These are phyloP conservation scores for Synchiropus splendidus DNA, from an alignment of 2,113 vertebrate genomes.

Conservation along the genomic window DNA sequence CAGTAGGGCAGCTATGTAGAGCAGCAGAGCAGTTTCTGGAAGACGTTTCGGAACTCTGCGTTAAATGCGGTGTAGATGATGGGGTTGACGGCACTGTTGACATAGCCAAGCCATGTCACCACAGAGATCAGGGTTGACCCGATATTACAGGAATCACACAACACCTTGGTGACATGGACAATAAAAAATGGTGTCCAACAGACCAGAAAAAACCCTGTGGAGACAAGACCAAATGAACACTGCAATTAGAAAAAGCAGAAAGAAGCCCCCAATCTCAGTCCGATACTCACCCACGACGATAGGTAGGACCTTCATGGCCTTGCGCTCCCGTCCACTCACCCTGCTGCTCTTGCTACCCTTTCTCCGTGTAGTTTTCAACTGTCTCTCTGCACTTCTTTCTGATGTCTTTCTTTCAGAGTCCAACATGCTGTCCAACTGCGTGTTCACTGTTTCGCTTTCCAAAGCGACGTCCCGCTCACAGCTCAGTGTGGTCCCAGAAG, in stretches of 20 bases:
- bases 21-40: slow-evolving; percentile 66
- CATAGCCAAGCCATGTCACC: slow-evolving; percentile 71
- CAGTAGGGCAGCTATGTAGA: no score
- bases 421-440: slow-evolving; percentile 52
- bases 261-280: no score
- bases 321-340: slow-evolving; percentile 83
- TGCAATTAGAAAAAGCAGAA: neutral
- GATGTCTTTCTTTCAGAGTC: slow-evolving; percentile 33
- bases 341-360: slow-evolving; percentile 51
- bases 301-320: slow-evolving; percentile 89
- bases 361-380: slow-evolving; percentile 32
- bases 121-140: slow-evolving; percentile 59
- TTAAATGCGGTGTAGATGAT: slow-evolving; percentile 71
- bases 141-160: slow-evolving; percentile 58
- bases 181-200: slow-evolving; percentile 72
- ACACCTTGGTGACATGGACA: slow-evolving; percentile 63
- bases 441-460: slow-evolving; percentile 51
- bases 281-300: slow-evolving; percentile 82
- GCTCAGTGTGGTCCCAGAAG: slow-evolving; percentile 31
- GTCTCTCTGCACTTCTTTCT: slow-evolving; percentile 11
- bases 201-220: slow-evolving; percentile 63
- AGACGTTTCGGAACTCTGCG: slow-evolving; percentile 63
- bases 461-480: slow-evolving; percentile 9
- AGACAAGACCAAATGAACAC: neutral
- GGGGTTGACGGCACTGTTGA: slow-evolving; percentile 68